These are phyloP conservation scores for Diphyllodes magnificus DNA, from an alignment of 2,113 vertebrate species.

Conservation along the genomic window DNA sequence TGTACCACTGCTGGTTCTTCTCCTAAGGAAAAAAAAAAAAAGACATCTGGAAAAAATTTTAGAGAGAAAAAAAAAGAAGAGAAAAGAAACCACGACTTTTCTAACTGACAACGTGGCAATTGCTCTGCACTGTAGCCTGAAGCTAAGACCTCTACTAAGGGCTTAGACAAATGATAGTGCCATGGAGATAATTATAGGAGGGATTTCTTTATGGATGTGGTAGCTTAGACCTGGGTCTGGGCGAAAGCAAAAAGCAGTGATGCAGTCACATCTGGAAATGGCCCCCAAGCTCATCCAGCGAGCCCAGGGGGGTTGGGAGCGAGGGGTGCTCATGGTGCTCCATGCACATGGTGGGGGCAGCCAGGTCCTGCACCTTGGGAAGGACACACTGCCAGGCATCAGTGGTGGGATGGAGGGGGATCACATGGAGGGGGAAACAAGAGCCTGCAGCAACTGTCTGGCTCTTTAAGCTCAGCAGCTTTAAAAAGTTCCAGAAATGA, in stretches of 20 bases:
- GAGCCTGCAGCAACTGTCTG: neutral
- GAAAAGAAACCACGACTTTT: slow-evolving; percentile 52
- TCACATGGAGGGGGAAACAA: neutral
- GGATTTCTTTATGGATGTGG: slow-evolving; percentile 66
- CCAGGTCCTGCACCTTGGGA: neutral
- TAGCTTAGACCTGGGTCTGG: neutral
- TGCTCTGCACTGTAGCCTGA: slow-evolving; percentile 45
- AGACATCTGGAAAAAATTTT: slow-evolving; percentile 70
- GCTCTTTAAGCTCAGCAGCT: neutral
- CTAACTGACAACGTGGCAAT: slow-evolving; percentile 75
- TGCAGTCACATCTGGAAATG: neutral
- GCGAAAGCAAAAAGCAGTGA: neutral
- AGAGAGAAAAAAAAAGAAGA: neutral
- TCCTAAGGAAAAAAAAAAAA: slow-evolving; percentile 6
- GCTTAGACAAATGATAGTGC: slow-evolving; percentile 49
- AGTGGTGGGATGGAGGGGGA: neutral
- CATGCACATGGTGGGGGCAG: neutral
- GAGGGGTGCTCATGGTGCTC: neutral
- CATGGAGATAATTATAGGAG: slow-evolving; percentile 52
- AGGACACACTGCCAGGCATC: neutral
- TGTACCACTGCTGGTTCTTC: slow-evolving; percentile 27
- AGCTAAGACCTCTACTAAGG: slow-evolving; percentile 46
- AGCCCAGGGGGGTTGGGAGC: neutral
- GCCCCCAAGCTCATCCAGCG: fast-evolving
- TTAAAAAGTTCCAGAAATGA: neutral